Conservation (phyloP, 64 coral and sea anemone genomes). For the Platygyra sinensis region DNA sequence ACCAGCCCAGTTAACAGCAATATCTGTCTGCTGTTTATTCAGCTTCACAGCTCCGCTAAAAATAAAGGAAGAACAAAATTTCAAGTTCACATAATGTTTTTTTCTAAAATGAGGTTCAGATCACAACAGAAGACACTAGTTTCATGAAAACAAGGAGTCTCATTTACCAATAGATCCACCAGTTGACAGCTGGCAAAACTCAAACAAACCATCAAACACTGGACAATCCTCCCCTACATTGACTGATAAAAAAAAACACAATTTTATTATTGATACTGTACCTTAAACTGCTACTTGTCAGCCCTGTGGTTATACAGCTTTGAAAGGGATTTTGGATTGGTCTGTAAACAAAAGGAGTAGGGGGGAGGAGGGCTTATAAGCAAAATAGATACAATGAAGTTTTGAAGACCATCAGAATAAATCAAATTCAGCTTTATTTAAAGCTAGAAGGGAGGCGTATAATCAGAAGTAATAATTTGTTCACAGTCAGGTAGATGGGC, state of each 20-base stretch:
- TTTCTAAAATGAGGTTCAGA: neutral
- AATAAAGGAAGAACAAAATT: neutral
- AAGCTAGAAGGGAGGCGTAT: too few relatives aligned
- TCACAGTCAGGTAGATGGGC: too few relatives aligned
- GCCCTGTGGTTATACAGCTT: too few relatives aligned
- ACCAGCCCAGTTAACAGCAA: conserved; percentile 97
- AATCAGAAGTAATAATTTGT: too few relatives aligned
- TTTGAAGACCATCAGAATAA: too few relatives aligned
- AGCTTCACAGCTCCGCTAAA: conserved; percentile 94
- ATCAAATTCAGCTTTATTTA: too few relatives aligned
- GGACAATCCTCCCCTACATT: conserved; percentile 99
- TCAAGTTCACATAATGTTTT: neutral
- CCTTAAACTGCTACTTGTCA: too few relatives aligned
- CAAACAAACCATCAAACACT: conserved; percentile 99
- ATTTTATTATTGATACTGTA: too few relatives aligned
- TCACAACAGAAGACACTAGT: neutral
- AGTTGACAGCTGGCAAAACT: conserved; percentile 97
- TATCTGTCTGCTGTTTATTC: conserved; percentile 95
- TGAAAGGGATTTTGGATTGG: too few relatives aligned
- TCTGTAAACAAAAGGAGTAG: too few relatives aligned
- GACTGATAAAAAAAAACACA: conserved; percentile 58
- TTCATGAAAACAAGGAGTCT: neutral
- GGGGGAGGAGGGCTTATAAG: too few relatives aligned
- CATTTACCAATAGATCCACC: conserved; percentile 96
- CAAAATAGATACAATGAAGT: too few relatives aligned